Evolutionary conservation across 2,113 vertebrate species (phyloP), one percentile per base, ranked within the genome.

Genomic region (Pagrus major): DNA sequence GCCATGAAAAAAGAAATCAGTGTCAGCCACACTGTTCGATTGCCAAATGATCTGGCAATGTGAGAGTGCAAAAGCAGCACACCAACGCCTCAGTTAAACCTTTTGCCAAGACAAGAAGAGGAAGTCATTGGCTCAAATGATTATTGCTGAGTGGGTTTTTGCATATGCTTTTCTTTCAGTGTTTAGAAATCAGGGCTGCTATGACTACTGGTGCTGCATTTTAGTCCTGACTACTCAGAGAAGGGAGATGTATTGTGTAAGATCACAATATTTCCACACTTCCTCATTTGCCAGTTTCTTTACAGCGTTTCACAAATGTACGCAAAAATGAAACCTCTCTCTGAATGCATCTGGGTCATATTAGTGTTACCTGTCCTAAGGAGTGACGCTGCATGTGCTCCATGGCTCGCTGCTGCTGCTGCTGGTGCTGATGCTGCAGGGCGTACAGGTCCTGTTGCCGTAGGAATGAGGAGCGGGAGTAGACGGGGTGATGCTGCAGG

Each of bases 361-460:
- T 44, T 39, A 21, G 9, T 20, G 20, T 27, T 12, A 95, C 95
- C 91, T 94, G 94, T 87, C 74, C 91, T 52, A 94, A 76, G 21
- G 92, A 87, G 71, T 92, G 93, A 8, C 94, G 92, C 76, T 96
- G 93, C 86, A 93, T 92, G 71, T 95, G 84, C 76, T 95, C 95
- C 80, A 95, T 90, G 29, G 92, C 94, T 67, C 94, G 96, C 73
- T 96, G 96, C 93, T 96, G 94, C 72, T 93, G 94, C 75, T 93
- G 93, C 23, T 93, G 93, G n/a, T 96, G 96, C 88, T 93, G 93
- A 29, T 96, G 96, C 88, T 98, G 97, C 77, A 99, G 91, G 46
- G 96, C 94, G 0, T 97, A 98, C 46, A 99, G 94, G 81, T 99
- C 98, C 88, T 98, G 98, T 87, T 98, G 97, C 70, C 96, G 94